Evolutionary conservation across 2,888 invertebrate species (phyloP).

Genomic region (Apodemia hepburni): DNA sequence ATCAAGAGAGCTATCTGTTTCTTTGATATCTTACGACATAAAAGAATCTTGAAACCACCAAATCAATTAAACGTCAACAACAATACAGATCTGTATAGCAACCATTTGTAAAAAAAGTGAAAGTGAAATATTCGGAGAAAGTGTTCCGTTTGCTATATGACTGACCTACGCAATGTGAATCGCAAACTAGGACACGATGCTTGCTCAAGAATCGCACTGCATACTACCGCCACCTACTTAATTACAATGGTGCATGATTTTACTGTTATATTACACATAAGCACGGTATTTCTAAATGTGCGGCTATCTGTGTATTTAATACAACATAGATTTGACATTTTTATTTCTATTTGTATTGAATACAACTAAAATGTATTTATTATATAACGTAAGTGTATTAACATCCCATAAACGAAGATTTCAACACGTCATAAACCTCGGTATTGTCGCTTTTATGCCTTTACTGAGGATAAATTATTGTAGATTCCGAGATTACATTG

Average conservation of each 20-base stretch:
- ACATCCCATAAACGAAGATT: too few relatives aligned
- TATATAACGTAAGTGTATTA: too few relatives aligned
- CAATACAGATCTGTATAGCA: too few relatives aligned
- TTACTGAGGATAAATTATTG: too few relatives aligned
- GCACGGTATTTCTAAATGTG: neutral
- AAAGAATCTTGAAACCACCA: too few relatives aligned
- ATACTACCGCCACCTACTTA: conserved; percentile 19
- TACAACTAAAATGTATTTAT: neutral
- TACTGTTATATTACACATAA: neutral
- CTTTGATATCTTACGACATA: too few relatives aligned
- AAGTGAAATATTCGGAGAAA: conserved; percentile 65
- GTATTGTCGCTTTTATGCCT: too few relatives aligned
- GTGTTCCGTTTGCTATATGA: conserved; percentile 48
- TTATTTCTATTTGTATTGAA: neutral
- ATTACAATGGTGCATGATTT: conserved; percentile 19
- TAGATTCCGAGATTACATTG: too few relatives aligned
- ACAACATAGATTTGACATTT: too few relatives aligned
- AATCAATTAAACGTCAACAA: too few relatives aligned
- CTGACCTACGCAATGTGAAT: conserved; percentile 71
- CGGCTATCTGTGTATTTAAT: neutral
- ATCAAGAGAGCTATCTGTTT: too few relatives aligned
- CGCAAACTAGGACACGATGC: conserved; percentile 55
- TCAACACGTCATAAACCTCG: too few relatives aligned
- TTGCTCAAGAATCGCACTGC: conserved; percentile 28
- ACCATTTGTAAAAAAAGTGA: conserved; percentile 30